These are phyloP conservation scores for Terrapene triunguis DNA, from an alignment of 2,113 vertebrate species.

Conservation along the genomic window DNA sequence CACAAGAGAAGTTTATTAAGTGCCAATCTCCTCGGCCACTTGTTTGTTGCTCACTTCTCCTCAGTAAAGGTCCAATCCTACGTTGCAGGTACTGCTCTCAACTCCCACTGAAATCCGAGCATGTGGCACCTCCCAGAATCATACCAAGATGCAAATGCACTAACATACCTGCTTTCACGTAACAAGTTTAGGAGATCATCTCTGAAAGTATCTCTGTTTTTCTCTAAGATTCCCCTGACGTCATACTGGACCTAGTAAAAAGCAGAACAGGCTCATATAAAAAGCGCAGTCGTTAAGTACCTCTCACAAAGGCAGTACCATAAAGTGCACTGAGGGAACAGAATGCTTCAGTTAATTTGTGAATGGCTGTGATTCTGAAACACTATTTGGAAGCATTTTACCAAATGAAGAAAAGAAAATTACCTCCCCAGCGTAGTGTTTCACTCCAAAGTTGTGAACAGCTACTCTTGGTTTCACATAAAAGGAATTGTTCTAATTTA, in stretches of 20 bases:
- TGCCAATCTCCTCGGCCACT: not conserved
- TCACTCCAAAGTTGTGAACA: slow-evolving; percentile 94
- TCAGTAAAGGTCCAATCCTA: not conserved
- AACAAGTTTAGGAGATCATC: slow-evolving; percentile 95
- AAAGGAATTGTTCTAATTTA: slow-evolving; percentile 92
- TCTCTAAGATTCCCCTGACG: slow-evolving; percentile 94
- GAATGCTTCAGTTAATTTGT: not conserved
- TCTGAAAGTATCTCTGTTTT: slow-evolving; percentile 96
- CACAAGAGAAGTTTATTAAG: not conserved
- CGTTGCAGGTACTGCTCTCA: rapidly evolving
- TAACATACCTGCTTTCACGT: slow-evolving; percentile 91
- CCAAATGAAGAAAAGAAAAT: slow-evolving; percentile 61
- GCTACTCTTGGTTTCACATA: slow-evolving; percentile 97
- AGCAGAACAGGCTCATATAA: slow-evolving; percentile 42
- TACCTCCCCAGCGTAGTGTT: slow-evolving; percentile 98
- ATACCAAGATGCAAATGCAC: rapidly evolving
- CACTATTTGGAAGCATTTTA: slow-evolving; percentile 56
- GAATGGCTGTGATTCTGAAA: slow-evolving; percentile 57
- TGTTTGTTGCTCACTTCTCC: not conserved
- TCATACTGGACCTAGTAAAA: slow-evolving; percentile 93
- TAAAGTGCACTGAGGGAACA: slow-evolving; percentile 37
- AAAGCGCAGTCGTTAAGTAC: slow-evolving; percentile 26
- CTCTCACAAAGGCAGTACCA: not conserved
- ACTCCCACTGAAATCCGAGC: not conserved
- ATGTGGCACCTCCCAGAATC: not conserved